These are phyloP conservation scores for Ligdia adustata DNA, from an alignment of 2,888 invertebrate genomes.

Conservation along the genomic window DNA sequence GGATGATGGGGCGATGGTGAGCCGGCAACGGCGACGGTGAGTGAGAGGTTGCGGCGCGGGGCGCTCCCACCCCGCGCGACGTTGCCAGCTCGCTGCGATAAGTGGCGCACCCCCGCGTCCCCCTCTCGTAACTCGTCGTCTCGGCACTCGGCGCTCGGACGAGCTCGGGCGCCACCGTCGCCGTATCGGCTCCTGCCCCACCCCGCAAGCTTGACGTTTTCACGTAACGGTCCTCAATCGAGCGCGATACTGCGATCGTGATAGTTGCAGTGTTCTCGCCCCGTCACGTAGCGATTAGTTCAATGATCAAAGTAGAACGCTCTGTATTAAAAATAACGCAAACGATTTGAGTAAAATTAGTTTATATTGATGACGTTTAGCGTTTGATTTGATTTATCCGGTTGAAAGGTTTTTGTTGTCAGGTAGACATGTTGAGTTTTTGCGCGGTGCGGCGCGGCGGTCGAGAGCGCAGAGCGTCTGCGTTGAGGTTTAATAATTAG, in stretches of 20 bases:
- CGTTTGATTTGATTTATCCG: slow-evolving; percentile 19
- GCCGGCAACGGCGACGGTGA: slow-evolving; percentile 85
- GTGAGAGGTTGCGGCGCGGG: slow-evolving; percentile 84
- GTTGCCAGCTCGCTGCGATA: slow-evolving; percentile 83
- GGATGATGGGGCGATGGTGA: slow-evolving; percentile 77
- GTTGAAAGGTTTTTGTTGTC: slow-evolving; percentile 47
- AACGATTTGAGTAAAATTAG: slow-evolving; percentile 30
- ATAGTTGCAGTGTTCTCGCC: slow-evolving; percentile 66
- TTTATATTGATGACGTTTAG: slow-evolving; percentile 30
- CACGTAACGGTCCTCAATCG: slow-evolving; percentile 84
- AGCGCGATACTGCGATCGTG: slow-evolving; percentile 79
- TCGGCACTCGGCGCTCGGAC: slow-evolving; percentile 76
- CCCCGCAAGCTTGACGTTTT: slow-evolving; percentile 78
- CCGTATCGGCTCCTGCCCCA: slow-evolving; percentile 71
- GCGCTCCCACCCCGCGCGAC: slow-evolving; percentile 81
- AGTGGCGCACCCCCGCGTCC: slow-evolving; percentile 83
- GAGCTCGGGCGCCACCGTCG: slow-evolving; percentile 77
- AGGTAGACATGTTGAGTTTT: slow-evolving; percentile 66
- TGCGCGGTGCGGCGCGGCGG: slow-evolving; percentile 58
- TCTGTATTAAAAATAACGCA: slow-evolving; percentile 37
- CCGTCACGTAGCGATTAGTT: slow-evolving; percentile 54
- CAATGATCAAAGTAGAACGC: slow-evolving; percentile 56
- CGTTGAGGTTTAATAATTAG: slow-evolving; percentile 81
- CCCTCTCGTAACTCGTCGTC: slow-evolving; percentile 75
- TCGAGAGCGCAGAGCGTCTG: slow-evolving; percentile 61